Conservation (phyloP, 2,113 vertebrate genomes). For the Sapajus apella region DNA sequence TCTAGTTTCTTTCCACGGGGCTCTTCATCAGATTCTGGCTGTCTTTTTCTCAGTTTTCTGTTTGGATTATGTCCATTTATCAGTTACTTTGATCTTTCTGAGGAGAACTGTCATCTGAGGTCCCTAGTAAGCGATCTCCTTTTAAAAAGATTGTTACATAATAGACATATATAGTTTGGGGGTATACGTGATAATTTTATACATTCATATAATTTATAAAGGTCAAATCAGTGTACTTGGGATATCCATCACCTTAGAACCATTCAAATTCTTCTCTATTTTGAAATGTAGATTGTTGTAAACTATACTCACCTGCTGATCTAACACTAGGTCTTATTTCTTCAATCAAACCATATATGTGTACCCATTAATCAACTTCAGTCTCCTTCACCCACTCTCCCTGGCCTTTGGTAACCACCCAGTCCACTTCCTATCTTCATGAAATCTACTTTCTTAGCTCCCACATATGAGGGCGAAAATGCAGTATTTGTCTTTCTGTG, state of each 20-base stretch:
- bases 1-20: too few relatives aligned
- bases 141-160: background rate
- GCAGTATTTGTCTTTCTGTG: background rate
- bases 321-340: background rate
- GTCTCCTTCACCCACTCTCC: background rate
- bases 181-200: background rate
- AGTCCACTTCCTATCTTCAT: background rate
- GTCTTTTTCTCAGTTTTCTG: too few relatives aligned
- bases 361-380: background rate
- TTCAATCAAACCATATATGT: background rate
- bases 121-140: too few relatives aligned
- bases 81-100: too few relatives aligned
- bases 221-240: background rate
- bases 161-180: background rate
- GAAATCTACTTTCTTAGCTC: background rate
- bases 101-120: too few relatives aligned
- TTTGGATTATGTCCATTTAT: too few relatives aligned
- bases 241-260: background rate
- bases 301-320: background rate
- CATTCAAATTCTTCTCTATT: background rate
- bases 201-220: background rate
- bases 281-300: background rate
- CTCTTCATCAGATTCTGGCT: too few relatives aligned
- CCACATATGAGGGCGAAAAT: background rate
- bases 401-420: background rate